Conservation (phyloP, 2,113 vertebrate genomes). For the Lichenostomus cassidix region DNA sequence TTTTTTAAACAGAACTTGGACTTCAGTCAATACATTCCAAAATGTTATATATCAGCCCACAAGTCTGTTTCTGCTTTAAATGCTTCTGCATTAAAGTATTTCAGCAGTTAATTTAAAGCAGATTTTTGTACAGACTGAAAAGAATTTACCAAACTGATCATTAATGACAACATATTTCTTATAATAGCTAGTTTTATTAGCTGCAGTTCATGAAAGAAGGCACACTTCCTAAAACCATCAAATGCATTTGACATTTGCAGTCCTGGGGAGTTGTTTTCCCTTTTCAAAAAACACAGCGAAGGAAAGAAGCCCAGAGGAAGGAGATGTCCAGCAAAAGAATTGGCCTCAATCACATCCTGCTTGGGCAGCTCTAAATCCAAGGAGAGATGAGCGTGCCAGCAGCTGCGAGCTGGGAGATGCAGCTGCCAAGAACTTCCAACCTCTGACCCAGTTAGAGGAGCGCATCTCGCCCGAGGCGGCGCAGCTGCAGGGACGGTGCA, state of each 20-base stretch:
- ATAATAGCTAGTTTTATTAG: neutral
- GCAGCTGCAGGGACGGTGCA: neutral
- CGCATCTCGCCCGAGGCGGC: neutral
- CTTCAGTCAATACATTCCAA: neutral
- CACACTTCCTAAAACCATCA: constrained; percentile 14
- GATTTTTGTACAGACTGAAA: neutral
- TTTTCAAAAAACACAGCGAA: neutral
- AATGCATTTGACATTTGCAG: neutral
- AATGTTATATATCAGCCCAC: neutral
- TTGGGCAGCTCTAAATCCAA: constrained; percentile 33
- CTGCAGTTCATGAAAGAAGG: neutral
- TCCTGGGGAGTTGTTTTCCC: neutral
- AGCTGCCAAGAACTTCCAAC: constrained; percentile 47
- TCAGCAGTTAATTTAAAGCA: constrained; percentile 38
- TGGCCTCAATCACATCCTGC: constrained; percentile 66
- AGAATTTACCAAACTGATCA: constrained; percentile 4
- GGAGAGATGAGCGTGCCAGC: neutral
- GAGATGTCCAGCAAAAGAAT: constrained; percentile 48
- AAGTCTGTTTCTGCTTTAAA: neutral
- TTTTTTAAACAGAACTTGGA: neutral
- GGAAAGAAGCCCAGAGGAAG: constrained; percentile 60
- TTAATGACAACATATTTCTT: neutral
- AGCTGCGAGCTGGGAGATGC: neutral
- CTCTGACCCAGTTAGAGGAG: constrained; percentile 1
- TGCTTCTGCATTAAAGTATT: neutral